A percentile compares a stretch with the other conserved stretches of the same genome.
These are phyloP conservation scores for Vulpes lagopus DNA, from an alignment of 2,113 vertebrate species.

Conservation along the genomic window DNA sequence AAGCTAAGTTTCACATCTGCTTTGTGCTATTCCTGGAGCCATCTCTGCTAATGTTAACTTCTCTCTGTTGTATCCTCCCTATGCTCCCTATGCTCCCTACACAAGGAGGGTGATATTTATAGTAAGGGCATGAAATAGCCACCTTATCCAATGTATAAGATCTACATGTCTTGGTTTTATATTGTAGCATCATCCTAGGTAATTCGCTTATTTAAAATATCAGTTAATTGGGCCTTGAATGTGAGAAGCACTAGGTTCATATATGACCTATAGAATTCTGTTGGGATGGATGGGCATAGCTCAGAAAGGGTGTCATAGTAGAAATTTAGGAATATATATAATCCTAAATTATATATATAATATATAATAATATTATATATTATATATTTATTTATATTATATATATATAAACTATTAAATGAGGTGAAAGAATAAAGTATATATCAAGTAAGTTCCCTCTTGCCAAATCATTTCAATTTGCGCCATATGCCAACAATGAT, in stretches of 20 bases:
- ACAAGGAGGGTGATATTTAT: not conserved
- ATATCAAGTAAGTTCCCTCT: not conserved
- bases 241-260: not conserved
- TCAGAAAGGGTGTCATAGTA: not conserved
- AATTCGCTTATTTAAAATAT: not conserved
- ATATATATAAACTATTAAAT: not conserved
- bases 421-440: not conserved
- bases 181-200: not conserved
- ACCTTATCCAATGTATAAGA: not conserved
- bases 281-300: not conserved
- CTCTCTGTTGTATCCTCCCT: not conserved
- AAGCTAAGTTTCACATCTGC: not conserved
- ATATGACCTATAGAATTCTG: not conserved
- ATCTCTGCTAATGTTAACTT: too few relatives aligned
- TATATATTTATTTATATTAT: not conserved
- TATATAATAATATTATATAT: not conserved
- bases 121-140: not conserved
- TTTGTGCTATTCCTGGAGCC: not conserved
- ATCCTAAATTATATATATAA: too few relatives aligned
- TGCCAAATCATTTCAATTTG: not conserved
- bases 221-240: not conserved
- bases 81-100: not conserved
- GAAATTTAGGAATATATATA: not conserved
- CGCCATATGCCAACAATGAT: not conserved
- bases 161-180: not conserved